Conservation (phyloP, 2,797 vertebrate genomes). For the Spinus olivaceus region DNA sequence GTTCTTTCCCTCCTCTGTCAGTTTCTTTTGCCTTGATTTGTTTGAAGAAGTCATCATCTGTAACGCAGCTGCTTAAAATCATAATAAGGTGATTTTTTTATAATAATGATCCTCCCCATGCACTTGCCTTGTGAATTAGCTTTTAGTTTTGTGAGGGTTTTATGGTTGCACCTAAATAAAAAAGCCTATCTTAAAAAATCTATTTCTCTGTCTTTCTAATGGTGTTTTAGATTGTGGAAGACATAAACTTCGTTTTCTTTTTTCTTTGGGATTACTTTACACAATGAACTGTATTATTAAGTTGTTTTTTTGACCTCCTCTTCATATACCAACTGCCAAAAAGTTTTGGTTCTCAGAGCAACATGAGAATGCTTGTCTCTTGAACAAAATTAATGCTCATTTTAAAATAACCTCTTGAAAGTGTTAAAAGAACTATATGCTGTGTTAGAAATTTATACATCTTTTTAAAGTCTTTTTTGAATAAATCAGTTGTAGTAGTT, state of each 20-base stretch:
- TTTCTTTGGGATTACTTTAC: background rate
- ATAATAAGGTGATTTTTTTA: background rate
- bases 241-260: background rate
- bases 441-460: background rate
- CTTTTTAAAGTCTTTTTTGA: background rate
- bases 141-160: conserved; percentile 32
- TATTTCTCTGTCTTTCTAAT: conserved; percentile 38
- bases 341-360: background rate
- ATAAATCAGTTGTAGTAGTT: background rate
- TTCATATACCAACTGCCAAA: background rate
- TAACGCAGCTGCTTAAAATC: background rate
- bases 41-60: background rate
- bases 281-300: background rate
- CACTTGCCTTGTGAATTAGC: background rate
- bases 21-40: conserved; percentile 17
- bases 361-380: background rate
- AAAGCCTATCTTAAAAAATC: conserved; percentile 33
- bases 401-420: background rate
- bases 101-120: background rate
- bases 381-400: background rate
- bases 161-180: conserved; percentile 44
- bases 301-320: background rate
- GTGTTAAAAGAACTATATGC: background rate
- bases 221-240: background rate
- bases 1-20: background rate